A percentile compares a stretch with the other conserved stretches of the same genome.
These are phyloP conservation scores for Acridotheres tristis DNA, from an alignment of 2,797 vertebrate species.

Conservation along the genomic window DNA sequence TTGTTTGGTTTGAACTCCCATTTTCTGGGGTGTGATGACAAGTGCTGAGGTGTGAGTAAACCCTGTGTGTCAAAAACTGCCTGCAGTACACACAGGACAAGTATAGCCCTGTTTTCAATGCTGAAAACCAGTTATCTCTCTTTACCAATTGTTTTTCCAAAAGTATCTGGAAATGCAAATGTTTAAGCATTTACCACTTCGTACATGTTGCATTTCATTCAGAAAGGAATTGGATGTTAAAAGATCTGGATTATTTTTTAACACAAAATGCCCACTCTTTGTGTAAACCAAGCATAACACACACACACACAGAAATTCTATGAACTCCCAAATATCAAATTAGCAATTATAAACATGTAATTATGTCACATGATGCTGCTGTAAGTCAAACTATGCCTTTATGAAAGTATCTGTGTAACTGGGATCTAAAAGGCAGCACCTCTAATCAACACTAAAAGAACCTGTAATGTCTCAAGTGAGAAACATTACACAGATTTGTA, in stretches of 20 bases:
- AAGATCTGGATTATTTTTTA: not conserved
- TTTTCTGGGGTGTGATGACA: not conserved
- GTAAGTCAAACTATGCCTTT: not conserved
- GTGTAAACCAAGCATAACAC: constrained; percentile 28
- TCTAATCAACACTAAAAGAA: not conserved
- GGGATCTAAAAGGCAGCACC: not conserved
- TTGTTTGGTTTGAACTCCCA: constrained; percentile 70
- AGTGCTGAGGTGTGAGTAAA: not conserved
- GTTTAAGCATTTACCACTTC: constrained; percentile 19
- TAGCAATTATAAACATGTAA: not conserved
- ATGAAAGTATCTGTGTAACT: not conserved
- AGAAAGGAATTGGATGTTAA: constrained; percentile 36
- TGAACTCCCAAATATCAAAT: not conserved
- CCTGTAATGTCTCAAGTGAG: not conserved
- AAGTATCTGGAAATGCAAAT: constrained; percentile 20
- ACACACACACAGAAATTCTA: not conserved
- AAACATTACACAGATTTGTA: not conserved
- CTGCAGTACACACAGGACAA: not conserved
- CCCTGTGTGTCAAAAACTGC: not conserved
- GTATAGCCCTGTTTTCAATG: not conserved
- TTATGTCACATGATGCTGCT: not conserved
- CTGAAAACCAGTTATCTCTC: constrained; percentile 2
- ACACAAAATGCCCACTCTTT: constrained; percentile 21
- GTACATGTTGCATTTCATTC: not conserved
- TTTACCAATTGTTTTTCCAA: constrained; percentile 20